phyloP scores from a whole-genome alignment of 2,888 invertebrate genomes.

The Tanypteryx hageni region DNA sequence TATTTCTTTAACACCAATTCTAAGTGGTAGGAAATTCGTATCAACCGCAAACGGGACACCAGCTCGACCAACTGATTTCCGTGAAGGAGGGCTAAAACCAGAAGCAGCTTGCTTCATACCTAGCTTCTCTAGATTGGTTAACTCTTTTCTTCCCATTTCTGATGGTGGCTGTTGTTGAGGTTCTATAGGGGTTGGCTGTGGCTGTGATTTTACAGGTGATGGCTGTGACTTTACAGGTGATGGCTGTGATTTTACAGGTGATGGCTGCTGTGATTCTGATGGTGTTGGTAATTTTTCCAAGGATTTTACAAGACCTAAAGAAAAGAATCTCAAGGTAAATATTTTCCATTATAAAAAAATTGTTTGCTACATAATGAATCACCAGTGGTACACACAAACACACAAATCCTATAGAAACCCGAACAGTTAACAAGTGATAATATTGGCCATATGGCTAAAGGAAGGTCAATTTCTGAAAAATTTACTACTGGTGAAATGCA shows the following conservation, averaged over 20 bases:
- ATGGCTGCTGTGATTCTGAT: no score
- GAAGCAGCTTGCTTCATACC: neutral
- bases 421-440: no score
- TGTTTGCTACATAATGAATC: neutral
- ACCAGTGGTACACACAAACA: neutral
- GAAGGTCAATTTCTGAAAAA: no score
- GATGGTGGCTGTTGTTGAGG: neutral
- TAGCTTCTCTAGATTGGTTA: neutral
- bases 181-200: neutral
- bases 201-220: neutral
- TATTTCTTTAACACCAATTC: conserved; percentile 75
- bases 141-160: neutral
- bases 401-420: no score
- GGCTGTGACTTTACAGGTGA: neutral
- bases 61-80: conserved; percentile 72
- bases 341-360: neutral
- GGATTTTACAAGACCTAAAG: neutral
- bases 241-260: neutral
- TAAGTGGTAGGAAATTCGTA: conserved; percentile 82
- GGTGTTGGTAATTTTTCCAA: neutral
- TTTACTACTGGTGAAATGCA: no score
- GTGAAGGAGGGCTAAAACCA: conserved; percentile 69
- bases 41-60: conserved; percentile 76
- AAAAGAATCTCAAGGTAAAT: neutral
- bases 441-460: no score